A percentile compares a stretch with the other conserved stretches of the same genome.
These are phyloP conservation scores for Lypha dubia DNA, from an alignment of 2,888 invertebrate species.

Conservation along the genomic window DNA sequence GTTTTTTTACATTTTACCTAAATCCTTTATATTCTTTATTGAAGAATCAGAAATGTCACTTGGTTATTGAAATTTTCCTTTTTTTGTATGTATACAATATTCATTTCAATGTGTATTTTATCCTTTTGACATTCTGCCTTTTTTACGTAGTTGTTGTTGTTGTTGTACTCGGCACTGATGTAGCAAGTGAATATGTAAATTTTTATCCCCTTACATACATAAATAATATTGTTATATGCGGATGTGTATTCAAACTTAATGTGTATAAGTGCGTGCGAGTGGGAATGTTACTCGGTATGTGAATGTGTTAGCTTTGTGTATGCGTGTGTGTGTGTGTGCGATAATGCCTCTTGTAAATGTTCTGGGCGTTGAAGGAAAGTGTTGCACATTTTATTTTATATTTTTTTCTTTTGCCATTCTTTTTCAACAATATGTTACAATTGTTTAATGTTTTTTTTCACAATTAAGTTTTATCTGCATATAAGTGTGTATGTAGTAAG, in stretches of 20 bases:
- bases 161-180: slow-evolving; percentile 51
- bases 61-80: slow-evolving; percentile 17
- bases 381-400: slow-evolving; percentile 70
- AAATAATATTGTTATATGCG: slow-evolving; percentile 16
- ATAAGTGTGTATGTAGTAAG: slow-evolving; percentile 8
- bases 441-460: slow-evolving; percentile 59
- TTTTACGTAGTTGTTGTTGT: slow-evolving; percentile 51
- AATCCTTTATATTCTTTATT: not conserved
- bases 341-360: slow-evolving; percentile 63
- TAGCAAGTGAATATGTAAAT: slow-evolving; percentile 47
- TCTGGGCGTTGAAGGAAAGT: slow-evolving; percentile 71
- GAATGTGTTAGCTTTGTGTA: not conserved
- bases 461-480: slow-evolving; percentile 58
- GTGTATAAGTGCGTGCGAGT: slow-evolving; percentile 32
- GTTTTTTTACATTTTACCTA: not conserved
- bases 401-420: slow-evolving; percentile 23
- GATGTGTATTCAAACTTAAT: slow-evolving; percentile 21
- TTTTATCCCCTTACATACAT: slow-evolving; percentile 32
- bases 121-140: slow-evolving; percentile 73
- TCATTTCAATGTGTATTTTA: slow-evolving; percentile 66
- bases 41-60: not conserved
- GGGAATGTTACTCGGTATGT: slow-evolving; percentile 4
- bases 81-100: too few species aligned
- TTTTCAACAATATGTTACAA: slow-evolving; percentile 72
- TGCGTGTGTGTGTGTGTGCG: slow-evolving; percentile 18